Evolutionary conservation across 64 coral and sea anemone genomes (phyloP).

Genomic region (Montipora cactus): DNA sequence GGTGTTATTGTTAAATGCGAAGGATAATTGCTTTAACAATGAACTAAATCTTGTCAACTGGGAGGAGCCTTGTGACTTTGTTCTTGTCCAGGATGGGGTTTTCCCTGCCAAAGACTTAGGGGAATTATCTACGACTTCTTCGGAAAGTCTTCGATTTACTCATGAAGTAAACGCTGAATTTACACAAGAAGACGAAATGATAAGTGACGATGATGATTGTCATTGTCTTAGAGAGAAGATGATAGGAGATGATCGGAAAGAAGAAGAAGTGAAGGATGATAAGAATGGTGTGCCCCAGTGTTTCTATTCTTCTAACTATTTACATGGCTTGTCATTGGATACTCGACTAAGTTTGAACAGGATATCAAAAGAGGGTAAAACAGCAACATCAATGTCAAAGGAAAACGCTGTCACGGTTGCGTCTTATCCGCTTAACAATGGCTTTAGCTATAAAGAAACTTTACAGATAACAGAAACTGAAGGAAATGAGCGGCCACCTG

Average conservation of each 20-base stretch:
- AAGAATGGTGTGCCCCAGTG: background rate
- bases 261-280: background rate
- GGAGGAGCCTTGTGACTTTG: background rate
- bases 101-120: background rate
- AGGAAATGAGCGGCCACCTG: background rate
- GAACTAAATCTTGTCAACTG: background rate
- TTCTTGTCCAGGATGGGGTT: background rate
- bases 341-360: background rate
- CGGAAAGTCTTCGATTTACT: background rate
- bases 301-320: background rate
- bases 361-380: background rate
- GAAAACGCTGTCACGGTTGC: background rate
- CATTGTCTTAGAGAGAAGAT: background rate
- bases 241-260: background rate
- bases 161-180: slow-evolving; percentile 26
- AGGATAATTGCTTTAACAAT: background rate
- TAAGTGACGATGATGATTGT: background rate
- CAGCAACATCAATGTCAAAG: background rate
- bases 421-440: background rate
- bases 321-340: background rate
- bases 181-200: background rate
- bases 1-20: background rate
- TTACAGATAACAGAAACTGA: background rate
- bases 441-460: background rate
- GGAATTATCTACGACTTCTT: slow-evolving; percentile 21